Evolutionary conservation across 2,888 invertebrate species (phyloP).

Genomic region (Orthonychiurus folsomi): DNA sequence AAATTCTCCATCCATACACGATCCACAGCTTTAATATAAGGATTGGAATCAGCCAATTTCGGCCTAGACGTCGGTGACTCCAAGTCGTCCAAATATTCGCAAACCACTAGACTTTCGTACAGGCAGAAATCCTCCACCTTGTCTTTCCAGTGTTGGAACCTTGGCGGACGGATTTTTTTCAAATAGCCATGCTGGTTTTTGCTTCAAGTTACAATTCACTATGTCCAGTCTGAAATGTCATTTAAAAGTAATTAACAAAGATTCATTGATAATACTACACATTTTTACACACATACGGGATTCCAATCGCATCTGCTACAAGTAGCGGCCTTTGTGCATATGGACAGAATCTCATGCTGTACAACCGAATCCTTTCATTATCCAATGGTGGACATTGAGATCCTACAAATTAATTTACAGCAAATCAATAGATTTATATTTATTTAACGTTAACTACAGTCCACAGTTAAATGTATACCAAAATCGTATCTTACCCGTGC

Average conservation of each 20-base stretch:
- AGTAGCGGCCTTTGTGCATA: slow-evolving; percentile 43
- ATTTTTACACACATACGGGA: slow-evolving; percentile 41
- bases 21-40: slow-evolving; percentile 60
- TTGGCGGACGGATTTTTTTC: slow-evolving; percentile 48
- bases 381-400: slow-evolving; percentile 26
- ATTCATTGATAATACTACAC: background rate
- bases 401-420: slow-evolving; percentile 11
- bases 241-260: too few relatives aligned
- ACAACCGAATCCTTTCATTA: slow-evolving; percentile 43
- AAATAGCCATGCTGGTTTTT: slow-evolving; percentile 50
- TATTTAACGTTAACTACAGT: too few relatives aligned
- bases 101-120: slow-evolving; percentile 51
- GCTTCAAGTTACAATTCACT: slow-evolving; percentile 48
- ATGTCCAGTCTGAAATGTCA: slow-evolving; percentile 44
- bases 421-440: too few relatives aligned
- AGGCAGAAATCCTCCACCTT: too few relatives aligned
- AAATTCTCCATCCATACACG: slow-evolving; percentile 62
- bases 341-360: slow-evolving; percentile 47
- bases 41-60: slow-evolving; percentile 47
- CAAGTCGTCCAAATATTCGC: slow-evolving; percentile 51
- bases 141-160: slow-evolving; percentile 45
- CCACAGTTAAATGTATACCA: background rate
- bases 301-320: slow-evolving; percentile 43
- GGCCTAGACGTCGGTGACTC: slow-evolving; percentile 47
- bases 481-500: slow-evolving; percentile 14